Percentiles rank a stretch among this genome's conserved stretches.
Conservation (phyloP, 1,140 invertebrate species). For the Ooceraea biroi region DNA sequence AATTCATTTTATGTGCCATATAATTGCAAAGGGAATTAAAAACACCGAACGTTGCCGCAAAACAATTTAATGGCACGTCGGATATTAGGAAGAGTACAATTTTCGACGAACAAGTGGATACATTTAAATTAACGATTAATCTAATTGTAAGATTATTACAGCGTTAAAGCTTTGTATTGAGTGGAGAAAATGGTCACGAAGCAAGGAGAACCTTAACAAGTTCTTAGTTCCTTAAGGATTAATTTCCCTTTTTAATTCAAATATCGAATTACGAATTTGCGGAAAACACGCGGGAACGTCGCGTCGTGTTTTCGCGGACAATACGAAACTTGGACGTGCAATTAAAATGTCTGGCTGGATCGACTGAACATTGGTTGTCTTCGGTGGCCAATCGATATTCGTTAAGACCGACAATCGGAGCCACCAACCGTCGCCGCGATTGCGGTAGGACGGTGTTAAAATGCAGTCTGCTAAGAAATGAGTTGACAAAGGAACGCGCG, state of each 20-base stretch:
- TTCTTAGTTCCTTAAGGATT: slow-evolving; percentile 6
- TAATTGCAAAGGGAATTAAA: slow-evolving; percentile 36
- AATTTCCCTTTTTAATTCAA: slow-evolving; percentile 3
- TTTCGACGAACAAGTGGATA: neutral
- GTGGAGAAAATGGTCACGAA: neutral
- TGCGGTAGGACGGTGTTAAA: slow-evolving; percentile 22
- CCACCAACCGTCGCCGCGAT: slow-evolving; percentile 1
- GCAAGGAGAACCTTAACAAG: neutral
- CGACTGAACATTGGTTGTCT: neutral
- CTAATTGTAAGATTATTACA: neutral
- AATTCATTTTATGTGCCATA: too few relatives aligned
- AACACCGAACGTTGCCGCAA: too few relatives aligned
- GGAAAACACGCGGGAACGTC: neutral
- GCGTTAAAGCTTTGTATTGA: slow-evolving; percentile 2
- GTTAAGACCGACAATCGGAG: slow-evolving; percentile 56
- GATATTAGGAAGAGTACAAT: neutral
- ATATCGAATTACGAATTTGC: slow-evolving; percentile 7
- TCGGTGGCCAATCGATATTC: slow-evolving; percentile 58
- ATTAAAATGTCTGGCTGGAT: slow-evolving; percentile 33
- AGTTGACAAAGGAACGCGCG: slow-evolving; percentile 8
- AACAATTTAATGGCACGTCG: too few relatives aligned
- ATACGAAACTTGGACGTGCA: slow-evolving; percentile 10
- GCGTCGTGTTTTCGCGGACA: neutral
- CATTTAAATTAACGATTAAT: neutral
- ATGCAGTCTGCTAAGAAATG: slow-evolving; percentile 8